Evolutionary conservation across 2,888 invertebrate genomes (phyloP).

Genomic region (Monopis laevigella): DNA sequence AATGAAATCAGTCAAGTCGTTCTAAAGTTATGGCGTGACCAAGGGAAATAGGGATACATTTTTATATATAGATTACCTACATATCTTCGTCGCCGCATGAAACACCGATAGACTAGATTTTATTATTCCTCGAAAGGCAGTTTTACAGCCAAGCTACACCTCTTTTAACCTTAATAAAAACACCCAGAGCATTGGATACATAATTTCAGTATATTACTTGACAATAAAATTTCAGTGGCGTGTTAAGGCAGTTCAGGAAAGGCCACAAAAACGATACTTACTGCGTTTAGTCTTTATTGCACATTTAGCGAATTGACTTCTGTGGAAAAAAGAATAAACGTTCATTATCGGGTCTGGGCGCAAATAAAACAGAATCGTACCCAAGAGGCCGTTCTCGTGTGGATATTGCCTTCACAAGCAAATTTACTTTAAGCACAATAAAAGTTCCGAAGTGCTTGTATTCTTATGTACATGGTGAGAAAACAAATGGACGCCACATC

Average conservation of each 20-base stretch:
- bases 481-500: neutral
- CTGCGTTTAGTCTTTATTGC: slow-evolving; percentile 37
- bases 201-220: slow-evolving; percentile 24
- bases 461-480: neutral
- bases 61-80: too few relatives aligned
- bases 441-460: slow-evolving; percentile 41
- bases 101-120: neutral
- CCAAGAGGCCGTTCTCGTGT: slow-evolving; percentile 47
- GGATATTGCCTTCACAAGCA: slow-evolving; percentile 63
- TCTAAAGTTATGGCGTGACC: too few relatives aligned
- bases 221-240: slow-evolving; percentile 35
- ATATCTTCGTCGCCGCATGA: too few relatives aligned
- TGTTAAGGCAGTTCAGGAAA: slow-evolving; percentile 25
- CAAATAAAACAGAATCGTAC: slow-evolving; percentile 59
- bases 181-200: slow-evolving; percentile 5
- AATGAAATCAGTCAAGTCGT: too few relatives aligned
- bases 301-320: slow-evolving; percentile 51
- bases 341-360: slow-evolving; percentile 54
- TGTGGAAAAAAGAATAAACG: slow-evolving; percentile 43
- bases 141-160: slow-evolving; percentile 2
- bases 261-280: slow-evolving; percentile 29
- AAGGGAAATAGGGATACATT: too few relatives aligned
- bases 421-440: slow-evolving; percentile 62
- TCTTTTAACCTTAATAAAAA: slow-evolving; percentile 8
- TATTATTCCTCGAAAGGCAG: slow-evolving; percentile 1